These are phyloP conservation scores for Apolygus lucorum DNA, from an alignment of 1,140 invertebrate genomes.

Conservation along the genomic window DNA sequence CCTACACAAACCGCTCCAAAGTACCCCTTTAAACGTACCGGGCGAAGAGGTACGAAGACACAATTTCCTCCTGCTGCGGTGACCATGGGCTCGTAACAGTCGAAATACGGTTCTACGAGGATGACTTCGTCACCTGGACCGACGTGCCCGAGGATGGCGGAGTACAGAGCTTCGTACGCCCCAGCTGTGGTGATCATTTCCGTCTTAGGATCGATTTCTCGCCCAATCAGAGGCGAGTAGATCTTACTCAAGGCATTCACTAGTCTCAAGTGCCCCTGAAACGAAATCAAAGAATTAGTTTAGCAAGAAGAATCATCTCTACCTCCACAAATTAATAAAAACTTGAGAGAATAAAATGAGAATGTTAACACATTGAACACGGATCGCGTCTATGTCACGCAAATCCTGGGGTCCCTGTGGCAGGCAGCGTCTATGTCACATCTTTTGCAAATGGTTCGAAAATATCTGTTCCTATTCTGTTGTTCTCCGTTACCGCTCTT, in stretches of 20 bases:
- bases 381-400: too few relatives aligned
- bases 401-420: too few relatives aligned
- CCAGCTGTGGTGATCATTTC: conserved; percentile 85
- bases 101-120: conserved; percentile 97
- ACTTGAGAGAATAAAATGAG: too few relatives aligned
- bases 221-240: conserved; percentile 69
- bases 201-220: conserved; percentile 65
- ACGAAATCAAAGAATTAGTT: too few relatives aligned
- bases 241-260: conserved; percentile 75
- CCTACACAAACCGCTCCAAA: neutral
- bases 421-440: too few relatives aligned
- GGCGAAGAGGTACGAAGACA: conserved; percentile 77
- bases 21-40: too few relatives aligned
- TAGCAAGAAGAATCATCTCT: too few relatives aligned
- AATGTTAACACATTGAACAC: too few relatives aligned
- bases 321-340: too few relatives aligned
- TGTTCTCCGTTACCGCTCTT: too few relatives aligned
- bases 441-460: too few relatives aligned
- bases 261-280: conserved; percentile 85
- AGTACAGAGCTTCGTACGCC: conserved; percentile 88
- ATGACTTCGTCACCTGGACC: conserved; percentile 85
- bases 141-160: conserved; percentile 73
- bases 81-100: conserved; percentile 96
- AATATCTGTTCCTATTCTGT: too few relatives aligned
- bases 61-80: conserved; percentile 75